Base-by-base conservation (phyloP, 1,140 invertebrate genomes). In the Ylistrum balloti region DNA sequence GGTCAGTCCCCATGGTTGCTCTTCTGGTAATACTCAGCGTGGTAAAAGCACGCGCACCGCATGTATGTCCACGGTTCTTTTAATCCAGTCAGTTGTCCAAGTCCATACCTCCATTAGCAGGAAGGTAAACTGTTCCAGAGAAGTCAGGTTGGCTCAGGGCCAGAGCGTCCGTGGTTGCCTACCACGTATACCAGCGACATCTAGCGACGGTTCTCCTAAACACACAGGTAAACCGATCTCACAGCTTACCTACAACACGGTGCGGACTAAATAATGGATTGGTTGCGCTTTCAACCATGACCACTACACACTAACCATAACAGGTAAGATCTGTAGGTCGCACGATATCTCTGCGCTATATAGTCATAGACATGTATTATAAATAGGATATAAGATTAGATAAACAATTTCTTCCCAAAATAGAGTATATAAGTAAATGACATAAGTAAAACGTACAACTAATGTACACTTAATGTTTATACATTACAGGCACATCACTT, bases 151-250 rank as follows among this genome's bases (percentile, higher is more conserved):
- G 88, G 88, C 88, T 86, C 45, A 32, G 28, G 86, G 86, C 88
- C 88, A 85, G 86, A 86, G 88, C 88, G 88, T 89, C 88, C 85
- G 86, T 89, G 88, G 88, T 89, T 89, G 41, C 88, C 48, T 89
- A 86, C 86, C 88, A 89, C 41, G 32, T 38, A 17, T n/a, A n/a
- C 0, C 15, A 86, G 86, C 88, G 88, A 86, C 88, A 89, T 38
- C 88, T 89, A 45, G 45, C 85, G 88, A 35, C 88, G 32, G 48
- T 86, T 41, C 48, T 45, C 34, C 85, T 22, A 74, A 74, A 28
- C 56, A 74, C 56, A 74, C 56, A 74, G 56, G 56, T 74, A 74
- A 74, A 74, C 56, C 28, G 56, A 74, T 74, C 56, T 74, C 56
- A 11, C 20, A 1, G 17, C 22, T 28, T n/a, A 56, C 45, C 7